Conservation (phyloP, 2,888 invertebrate species). For the Xiphydria camelus region DNA sequence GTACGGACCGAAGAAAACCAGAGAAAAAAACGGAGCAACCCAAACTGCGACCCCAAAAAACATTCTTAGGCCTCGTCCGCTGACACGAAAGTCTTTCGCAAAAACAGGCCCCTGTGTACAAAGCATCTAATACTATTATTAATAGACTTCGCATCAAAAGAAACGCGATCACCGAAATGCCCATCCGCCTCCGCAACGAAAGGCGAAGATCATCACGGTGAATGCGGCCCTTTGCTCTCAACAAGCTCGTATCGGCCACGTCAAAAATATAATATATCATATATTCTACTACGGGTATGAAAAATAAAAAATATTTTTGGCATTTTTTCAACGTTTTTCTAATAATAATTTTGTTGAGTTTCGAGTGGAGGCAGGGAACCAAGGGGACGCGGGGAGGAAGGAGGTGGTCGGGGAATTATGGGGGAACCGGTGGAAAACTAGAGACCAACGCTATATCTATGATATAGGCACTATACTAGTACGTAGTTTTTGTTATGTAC, state of each 20-base stretch:
- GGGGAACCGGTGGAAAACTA: neutral
- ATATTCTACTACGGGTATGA: conserved; percentile 32
- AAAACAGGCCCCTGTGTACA: conserved; percentile 10
- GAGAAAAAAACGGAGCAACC: no score
- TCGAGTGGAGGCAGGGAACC: conserved; percentile 6
- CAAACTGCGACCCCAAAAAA: no score
- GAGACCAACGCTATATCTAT: conserved; percentile 4
- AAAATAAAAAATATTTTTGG: conserved; percentile 40
- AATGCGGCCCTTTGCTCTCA: conserved; percentile 4
- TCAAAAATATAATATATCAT: conserved; percentile 32
- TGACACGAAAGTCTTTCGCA: conserved; percentile 7
- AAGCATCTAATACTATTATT: conserved; percentile 19
- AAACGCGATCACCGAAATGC: conserved; percentile 7
- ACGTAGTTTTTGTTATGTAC: conserved; percentile 25
- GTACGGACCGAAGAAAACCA: neutral
- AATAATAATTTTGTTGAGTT: conserved; percentile 8
- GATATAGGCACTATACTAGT: conserved; percentile 27
- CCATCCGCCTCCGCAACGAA: neutral
- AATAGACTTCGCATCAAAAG: conserved; percentile 21
- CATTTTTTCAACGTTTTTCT: conserved; percentile 20
- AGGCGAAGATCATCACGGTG: conserved; percentile 9
- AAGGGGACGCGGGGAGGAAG: neutral
- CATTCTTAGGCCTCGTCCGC: conserved; percentile 14
- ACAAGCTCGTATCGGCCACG: conserved; percentile 15
- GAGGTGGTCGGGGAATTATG: conserved; percentile 1